Conservation (phyloP, 2,888 invertebrate species). For the Calameuta pallipes region DNA sequence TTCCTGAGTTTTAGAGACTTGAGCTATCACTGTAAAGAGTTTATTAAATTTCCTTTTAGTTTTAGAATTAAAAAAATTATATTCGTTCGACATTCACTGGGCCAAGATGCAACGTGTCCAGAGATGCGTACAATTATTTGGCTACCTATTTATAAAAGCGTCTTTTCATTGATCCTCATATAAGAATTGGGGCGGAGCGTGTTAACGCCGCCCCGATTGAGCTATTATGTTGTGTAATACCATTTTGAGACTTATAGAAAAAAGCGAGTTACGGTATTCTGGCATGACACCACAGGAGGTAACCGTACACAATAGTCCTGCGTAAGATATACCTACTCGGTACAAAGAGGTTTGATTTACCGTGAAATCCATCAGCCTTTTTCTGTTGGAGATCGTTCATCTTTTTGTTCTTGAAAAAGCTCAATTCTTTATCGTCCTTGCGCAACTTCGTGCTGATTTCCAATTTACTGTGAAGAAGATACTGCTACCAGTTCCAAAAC, state of each 20-base stretch:
- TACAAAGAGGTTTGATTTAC: conserved; percentile 45
- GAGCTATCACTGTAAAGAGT: neutral
- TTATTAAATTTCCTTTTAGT: neutral
- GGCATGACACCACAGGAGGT: conserved; percentile 59
- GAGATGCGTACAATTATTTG: neutral
- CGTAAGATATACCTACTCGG: conserved; percentile 32
- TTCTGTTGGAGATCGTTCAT: neutral
- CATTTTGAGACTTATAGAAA: conserved; percentile 36
- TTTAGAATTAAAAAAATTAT: neutral
- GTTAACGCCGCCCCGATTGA: conserved; percentile 51
- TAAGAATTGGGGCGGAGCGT: conserved; percentile 15
- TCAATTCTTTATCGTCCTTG: neutral
- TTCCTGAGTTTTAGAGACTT: neutral
- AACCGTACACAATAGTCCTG: conserved; percentile 41
- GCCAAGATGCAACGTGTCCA: neutral
- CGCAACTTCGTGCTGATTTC: neutral
- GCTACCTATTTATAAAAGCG: neutral
- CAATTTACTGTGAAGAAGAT: neutral
- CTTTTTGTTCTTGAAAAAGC: neutral
- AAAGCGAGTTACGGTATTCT: conserved; percentile 30
- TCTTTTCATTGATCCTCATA: neutral
- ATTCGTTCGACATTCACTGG: neutral
- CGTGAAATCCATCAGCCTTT: conserved; percentile 40
- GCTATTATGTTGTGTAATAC: conserved; percentile 42
- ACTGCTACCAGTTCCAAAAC: neutral